phyloP scores from a whole-genome alignment of 2,888 invertebrate genomes.

The Dynastes hyllus region DNA sequence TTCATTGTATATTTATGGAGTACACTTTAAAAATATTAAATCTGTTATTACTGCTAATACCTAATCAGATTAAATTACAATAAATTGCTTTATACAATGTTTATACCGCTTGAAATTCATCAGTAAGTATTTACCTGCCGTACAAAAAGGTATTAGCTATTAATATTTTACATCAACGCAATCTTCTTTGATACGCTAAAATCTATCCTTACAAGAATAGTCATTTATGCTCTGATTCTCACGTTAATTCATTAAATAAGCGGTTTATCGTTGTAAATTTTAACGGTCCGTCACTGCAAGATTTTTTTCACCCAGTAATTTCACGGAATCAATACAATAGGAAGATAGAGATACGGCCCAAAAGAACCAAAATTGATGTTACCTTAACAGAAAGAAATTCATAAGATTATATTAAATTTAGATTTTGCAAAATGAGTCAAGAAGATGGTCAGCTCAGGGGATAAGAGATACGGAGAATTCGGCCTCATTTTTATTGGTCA shows the following conservation, averaged over 20 bases:
- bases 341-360: too few species aligned
- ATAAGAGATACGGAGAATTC: too few species aligned
- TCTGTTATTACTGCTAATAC: not conserved
- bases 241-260: not conserved
- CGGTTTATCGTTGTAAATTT: conserved; percentile 26
- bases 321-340: not conserved
- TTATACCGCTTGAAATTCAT: not conserved
- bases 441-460: too few species aligned
- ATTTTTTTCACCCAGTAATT: not conserved
- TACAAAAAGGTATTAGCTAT: not conserved
- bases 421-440: too few species aligned
- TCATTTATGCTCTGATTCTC: conserved; percentile 28
- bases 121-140: not conserved
- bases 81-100: not conserved
- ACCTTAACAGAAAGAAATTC: too few species aligned
- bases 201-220: not conserved
- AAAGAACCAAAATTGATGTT: too few species aligned
- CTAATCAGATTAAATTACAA: not conserved
- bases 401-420: too few species aligned
- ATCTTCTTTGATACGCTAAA: not conserved
- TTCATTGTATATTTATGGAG: too few species aligned
- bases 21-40: too few species aligned
- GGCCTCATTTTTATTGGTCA: too few species aligned
- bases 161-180: conserved; percentile 6
- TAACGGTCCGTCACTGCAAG: conserved; percentile 33